These are phyloP conservation scores for Dasypolia templi DNA, from an alignment of 2,888 invertebrate genomes.

Conservation along the genomic window DNA sequence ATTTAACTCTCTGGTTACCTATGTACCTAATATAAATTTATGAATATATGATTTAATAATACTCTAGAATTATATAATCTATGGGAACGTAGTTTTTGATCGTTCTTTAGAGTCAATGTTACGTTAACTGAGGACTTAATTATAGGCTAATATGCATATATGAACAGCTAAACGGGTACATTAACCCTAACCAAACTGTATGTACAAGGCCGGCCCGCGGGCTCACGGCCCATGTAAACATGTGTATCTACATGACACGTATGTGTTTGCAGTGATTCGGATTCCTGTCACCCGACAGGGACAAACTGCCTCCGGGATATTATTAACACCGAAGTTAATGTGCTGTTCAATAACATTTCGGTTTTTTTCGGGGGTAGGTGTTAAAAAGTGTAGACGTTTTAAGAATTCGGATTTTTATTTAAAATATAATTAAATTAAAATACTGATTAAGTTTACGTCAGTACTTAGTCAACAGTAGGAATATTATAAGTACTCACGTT, in stretches of 20 bases:
- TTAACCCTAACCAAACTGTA: background rate
- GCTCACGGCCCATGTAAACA: conserved; percentile 8
- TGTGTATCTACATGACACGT: conserved; percentile 27
- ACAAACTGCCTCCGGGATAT: conserved; percentile 14
- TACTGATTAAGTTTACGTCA: no score
- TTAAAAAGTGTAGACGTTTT: no score
- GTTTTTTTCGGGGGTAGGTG: no score
- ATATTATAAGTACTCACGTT: no score
- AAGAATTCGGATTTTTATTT: no score
- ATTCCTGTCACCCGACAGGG: conserved; percentile 15
- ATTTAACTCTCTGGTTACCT: background rate
- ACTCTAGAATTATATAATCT: background rate
- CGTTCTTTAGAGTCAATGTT: background rate
- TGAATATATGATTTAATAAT: no score
- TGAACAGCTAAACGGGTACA: background rate
- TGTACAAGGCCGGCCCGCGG: background rate
- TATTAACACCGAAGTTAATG: conserved; percentile 14
- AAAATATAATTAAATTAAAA: no score
- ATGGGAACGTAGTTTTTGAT: background rate
- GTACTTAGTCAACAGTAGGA: no score
- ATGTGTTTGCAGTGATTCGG: conserved; percentile 15
- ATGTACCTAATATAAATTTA: background rate
- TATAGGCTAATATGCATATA: no score
- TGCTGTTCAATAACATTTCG: no score
- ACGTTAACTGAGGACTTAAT: background rate